Evolutionary conservation across 2,888 invertebrate species (phyloP), one percentile per base, ranked within the genome.

Genomic region (Heliconius charithonia): DNA sequence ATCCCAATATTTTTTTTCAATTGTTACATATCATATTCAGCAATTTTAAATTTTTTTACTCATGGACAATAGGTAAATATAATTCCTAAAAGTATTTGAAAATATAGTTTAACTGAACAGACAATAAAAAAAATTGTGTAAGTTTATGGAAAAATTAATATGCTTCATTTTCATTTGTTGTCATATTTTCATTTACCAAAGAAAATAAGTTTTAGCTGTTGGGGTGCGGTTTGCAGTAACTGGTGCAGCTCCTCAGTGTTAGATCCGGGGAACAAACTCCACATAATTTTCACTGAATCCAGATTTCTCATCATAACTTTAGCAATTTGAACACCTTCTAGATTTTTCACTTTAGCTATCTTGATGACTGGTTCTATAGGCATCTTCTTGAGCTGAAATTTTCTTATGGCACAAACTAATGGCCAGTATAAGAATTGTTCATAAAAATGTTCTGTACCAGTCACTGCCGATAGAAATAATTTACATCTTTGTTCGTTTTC

Each of bases 381-480:
- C 16, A 91, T 86, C 80, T 91, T 91, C 27, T 88, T 87, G 4
- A 89, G 78, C 51, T 89, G 87, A 22, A 87, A 83, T 79, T 91
- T 91, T 29, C 88, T 86, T 25, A 91, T 62, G 2, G 88, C 89
- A 69, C 90, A 91, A 7, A 91, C 37, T 0, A 91, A 82, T 0
- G 91, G 91, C 83, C 85, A 90, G 81, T 82, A 91, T 0, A 84
- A 82, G 78, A 91, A 91, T 32, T 89, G 89, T 0, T 88, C 86
- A 13, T 86, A 85, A 73, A 90, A 89, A 80, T 91, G 89, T 71
- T 91, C 91, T 0, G 88, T 84, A 0, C 91, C 91, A 32, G 86
- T 88, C 0, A 90, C 86, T 0, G 90, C 87, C 4, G 91, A 87
- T 0, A 91, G 83, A 67, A 87, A 91, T 0, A 91, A 83, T 73